A percentile compares a stretch with the other conserved stretches of the same genome.
Evolutionary conservation across 2,888 invertebrate species (phyloP).

Genomic region (Arrhopalites spinosus): DNA sequence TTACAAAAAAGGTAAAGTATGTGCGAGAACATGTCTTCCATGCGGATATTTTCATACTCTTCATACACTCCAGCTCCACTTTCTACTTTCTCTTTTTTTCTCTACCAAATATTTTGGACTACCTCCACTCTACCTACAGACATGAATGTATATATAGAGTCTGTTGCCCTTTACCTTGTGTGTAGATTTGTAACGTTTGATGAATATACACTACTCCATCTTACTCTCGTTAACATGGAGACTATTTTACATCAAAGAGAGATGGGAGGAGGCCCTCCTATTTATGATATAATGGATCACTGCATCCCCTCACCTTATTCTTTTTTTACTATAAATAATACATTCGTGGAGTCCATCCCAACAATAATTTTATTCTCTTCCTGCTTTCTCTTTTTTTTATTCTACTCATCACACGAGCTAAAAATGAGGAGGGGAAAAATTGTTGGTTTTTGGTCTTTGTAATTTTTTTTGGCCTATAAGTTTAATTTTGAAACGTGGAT

Average conservation of each 20-base stretch:
- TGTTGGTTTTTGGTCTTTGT: too few species aligned
- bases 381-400: too few species aligned
- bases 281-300: neutral
- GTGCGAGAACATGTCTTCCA: conserved; percentile 13
- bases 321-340: neutral
- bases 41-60: conserved; percentile 13
- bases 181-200: neutral
- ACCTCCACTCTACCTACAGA: neutral
- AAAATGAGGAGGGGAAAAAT: too few species aligned
- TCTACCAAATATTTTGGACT: neutral
- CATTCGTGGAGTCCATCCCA: neutral
- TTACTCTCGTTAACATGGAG: neutral
- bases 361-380: neutral
- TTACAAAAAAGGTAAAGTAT: conserved; percentile 21
- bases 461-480: too few species aligned
- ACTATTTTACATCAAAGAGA: neutral
- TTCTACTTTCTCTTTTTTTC: neutral
- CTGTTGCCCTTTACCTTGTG: neutral
- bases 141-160: neutral
- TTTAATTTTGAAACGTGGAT: too few species aligned
- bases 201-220: neutral
- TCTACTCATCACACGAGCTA: too few species aligned
- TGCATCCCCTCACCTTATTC: neutral
- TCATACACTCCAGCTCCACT: neutral
- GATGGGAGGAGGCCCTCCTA: neutral